Evolutionary conservation across 2,113 vertebrate genomes (phyloP).

Genomic region (Orthonyx spaldingii): DNA sequence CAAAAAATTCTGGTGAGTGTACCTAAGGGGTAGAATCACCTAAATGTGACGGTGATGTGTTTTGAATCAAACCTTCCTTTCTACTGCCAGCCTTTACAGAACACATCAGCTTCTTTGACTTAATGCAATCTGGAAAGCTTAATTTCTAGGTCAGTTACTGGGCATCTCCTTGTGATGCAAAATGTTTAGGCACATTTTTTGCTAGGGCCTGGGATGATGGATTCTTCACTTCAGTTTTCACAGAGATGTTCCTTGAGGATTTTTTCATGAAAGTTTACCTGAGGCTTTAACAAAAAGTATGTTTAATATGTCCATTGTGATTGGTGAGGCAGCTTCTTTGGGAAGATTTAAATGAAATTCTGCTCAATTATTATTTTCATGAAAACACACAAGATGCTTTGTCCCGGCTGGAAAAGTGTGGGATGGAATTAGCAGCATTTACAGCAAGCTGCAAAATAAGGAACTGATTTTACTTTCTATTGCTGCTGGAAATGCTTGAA

Average conservation of each 20-base stretch:
- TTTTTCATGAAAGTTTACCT: not conserved
- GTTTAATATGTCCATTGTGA: not conserved
- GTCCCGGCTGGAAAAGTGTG: not conserved
- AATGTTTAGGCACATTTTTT: not conserved
- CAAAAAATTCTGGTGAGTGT: not conserved
- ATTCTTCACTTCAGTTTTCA: not conserved
- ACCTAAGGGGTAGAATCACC: not conserved
- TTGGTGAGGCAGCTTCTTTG: not conserved
- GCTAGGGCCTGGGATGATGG: no score
- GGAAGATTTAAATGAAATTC: not conserved
- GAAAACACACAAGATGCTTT: not conserved
- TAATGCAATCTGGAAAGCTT: not conserved
- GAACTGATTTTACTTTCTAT: not conserved
- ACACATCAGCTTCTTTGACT: not conserved
- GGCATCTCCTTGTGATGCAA: not conserved
- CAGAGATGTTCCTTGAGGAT: not conserved
- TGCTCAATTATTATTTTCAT: not conserved
- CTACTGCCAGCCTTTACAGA: not conserved
- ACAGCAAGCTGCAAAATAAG: not conserved
- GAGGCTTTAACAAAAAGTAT: not conserved
- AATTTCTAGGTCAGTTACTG: not conserved
- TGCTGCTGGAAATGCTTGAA: not conserved
- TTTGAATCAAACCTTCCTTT: not conserved
- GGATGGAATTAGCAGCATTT: not conserved
- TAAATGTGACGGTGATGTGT: not conserved